Evolutionary conservation across 2,888 invertebrate species (phyloP).

Genomic region (Linhomoeus sp.): DNA sequence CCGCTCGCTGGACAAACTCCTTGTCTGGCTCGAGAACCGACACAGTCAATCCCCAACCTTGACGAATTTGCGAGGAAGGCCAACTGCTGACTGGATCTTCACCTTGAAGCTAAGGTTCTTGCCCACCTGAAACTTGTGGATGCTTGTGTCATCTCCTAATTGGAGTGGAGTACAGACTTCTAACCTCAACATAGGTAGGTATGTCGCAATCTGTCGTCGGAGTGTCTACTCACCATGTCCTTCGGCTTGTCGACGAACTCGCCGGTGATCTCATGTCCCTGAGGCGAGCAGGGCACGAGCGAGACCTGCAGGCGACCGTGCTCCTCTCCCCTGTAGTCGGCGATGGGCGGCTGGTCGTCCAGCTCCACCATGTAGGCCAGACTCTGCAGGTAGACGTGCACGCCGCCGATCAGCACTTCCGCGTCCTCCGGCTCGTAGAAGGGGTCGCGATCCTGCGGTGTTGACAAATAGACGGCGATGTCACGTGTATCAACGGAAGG

Average conservation of each 20-base stretch:
- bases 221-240: slow-evolving; percentile 22
- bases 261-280: slow-evolving; percentile 35
- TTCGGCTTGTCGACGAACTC: slow-evolving; percentile 35
- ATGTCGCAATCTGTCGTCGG: too few relatives aligned
- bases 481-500: too few relatives aligned
- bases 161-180: too few relatives aligned
- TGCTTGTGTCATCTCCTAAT: too few relatives aligned
- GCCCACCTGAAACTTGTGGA: slow-evolving; percentile 25
- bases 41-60: neutral
- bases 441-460: slow-evolving; percentile 36
- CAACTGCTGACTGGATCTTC: slow-evolving; percentile 34
- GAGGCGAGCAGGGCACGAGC: slow-evolving; percentile 34
- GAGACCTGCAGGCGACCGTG: slow-evolving; percentile 32
- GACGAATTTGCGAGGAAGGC: slow-evolving; percentile 32
- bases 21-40: too few relatives aligned
- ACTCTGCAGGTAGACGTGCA: slow-evolving; percentile 36
- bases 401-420: slow-evolving; percentile 35
- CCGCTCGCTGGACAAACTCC: neutral
- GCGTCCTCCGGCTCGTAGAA: slow-evolving; percentile 35
- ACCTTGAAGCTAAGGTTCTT: slow-evolving; percentile 35
- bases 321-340: slow-evolving; percentile 28
- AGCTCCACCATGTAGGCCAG: slow-evolving; percentile 36
- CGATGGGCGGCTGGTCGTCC: slow-evolving; percentile 36
- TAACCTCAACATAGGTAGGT: too few relatives aligned
- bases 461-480: too few relatives aligned